Conservation (phyloP, 2,113 vertebrate species). For the Brachyistius frenatus region DNA sequence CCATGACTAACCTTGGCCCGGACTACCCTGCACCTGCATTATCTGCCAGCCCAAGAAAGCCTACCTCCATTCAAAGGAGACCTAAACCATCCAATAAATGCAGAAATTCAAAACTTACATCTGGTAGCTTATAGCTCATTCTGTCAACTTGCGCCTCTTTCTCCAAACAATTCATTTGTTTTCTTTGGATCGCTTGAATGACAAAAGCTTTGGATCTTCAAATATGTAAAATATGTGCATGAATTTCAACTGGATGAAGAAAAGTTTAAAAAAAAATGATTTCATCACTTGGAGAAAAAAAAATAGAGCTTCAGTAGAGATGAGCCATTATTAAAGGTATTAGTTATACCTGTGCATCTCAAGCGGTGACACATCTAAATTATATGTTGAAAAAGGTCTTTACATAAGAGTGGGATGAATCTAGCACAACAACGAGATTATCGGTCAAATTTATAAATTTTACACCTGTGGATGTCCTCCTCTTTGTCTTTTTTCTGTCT, state of each 20-base stretch:
- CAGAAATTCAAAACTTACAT: background rate
- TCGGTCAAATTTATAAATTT: too few species aligned
- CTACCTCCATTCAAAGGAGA: slow-evolving; percentile 29
- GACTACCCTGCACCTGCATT: slow-evolving; percentile 58
- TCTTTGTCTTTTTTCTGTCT: background rate
- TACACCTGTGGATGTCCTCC: background rate
- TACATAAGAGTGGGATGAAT: background rate
- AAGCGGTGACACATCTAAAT: background rate
- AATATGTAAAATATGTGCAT: too few species aligned
- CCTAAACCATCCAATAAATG: slow-evolving; percentile 4
- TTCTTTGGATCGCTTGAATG: too few species aligned
- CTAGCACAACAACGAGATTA: background rate
- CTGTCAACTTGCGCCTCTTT: background rate
- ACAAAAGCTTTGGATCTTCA: too few species aligned
- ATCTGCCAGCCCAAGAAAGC: slow-evolving; percentile 34
- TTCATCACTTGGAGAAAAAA: too few species aligned
- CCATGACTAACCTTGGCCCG: slow-evolving; percentile 60
- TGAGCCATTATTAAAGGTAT: background rate
- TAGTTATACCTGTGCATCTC: background rate
- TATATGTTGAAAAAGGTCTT: background rate
- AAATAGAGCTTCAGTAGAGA: too few species aligned
- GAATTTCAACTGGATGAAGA: too few species aligned
- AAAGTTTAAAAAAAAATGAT: too few species aligned
- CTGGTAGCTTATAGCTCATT: background rate
- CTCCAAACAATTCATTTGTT: background rate